phyloP scores from a whole-genome alignment of 2,113 vertebrate species.

The Brevimyrus niger region DNA sequence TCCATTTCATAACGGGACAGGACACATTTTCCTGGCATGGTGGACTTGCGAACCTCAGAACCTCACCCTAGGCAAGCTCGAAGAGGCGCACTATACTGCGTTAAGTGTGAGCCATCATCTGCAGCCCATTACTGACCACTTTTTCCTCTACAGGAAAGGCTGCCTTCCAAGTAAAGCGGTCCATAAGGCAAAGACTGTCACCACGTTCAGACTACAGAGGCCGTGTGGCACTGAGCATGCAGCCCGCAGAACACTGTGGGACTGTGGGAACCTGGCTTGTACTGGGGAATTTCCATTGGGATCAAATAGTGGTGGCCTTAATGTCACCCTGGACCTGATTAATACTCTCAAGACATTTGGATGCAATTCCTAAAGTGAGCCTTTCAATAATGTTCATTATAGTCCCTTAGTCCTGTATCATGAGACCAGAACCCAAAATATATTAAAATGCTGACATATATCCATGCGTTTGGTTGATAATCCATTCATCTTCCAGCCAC shows the following conservation, averaged over 20 bases:
- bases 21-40: conserved; percentile 13
- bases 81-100: not conserved
- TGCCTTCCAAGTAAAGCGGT: not conserved
- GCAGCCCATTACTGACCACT: not conserved
- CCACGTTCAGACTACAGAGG: not conserved
- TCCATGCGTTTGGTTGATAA: not conserved
- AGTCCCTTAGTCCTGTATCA: not conserved
- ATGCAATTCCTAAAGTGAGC: not conserved
- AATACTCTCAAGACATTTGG: not conserved
- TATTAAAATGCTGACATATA: not conserved
- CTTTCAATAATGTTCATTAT: not conserved
- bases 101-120: not conserved
- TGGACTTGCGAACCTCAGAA: not conserved
- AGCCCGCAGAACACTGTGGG: not conserved
- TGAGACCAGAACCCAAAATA: not conserved
- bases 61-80: not conserved
- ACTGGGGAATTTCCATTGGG: not conserved
- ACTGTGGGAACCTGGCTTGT: not conserved
- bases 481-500: not conserved
- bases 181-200: conserved; percentile 1
- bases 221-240: not conserved
- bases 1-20: not conserved
- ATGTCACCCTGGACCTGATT: not conserved
- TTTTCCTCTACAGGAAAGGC: not conserved
- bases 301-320: not conserved